Evolutionary conservation across 1,140 invertebrate species (phyloP), one percentile per base, ranked within the genome.

Genomic region (Mesaphorura yosii): DNA sequence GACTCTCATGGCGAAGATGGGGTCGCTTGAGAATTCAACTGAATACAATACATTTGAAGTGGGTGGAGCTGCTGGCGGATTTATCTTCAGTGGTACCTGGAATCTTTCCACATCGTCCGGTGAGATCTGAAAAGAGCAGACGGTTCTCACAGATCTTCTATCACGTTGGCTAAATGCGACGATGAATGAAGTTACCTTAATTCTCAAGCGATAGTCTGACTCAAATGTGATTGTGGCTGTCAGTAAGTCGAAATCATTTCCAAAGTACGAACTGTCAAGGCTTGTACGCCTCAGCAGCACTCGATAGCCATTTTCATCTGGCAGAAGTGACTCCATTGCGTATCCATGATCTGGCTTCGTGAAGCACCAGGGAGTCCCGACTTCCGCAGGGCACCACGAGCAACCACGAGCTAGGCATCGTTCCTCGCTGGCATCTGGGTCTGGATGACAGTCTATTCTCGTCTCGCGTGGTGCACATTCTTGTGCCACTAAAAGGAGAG

Each of bases 391-490:
- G 41, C 59, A 61, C 71, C 72, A 76, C 49, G 66, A 66, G 53
- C 74, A 76, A n/a, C 70, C 71, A 41, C 73, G 59, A 1, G 57
- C 56, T 20, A 59, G 26, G 60, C 73, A 75, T 14, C 39, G 45
- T 14, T 66, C 44, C 57, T 68, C 53, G 7, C 46, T 53, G 1
- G 66, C 63, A 22, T 58, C 59, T 20, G 53, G 42, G 34, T 69
- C 66, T 2, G 74, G 73, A 50, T 66, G 64, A 56, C 73, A 75
- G 57, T 75, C 72, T 38, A 72, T 57, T 31, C 55, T 57, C 23
- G 55, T 49, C 5, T 20, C 23, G 28, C 31, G 41, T 15, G 51
- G 53, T 28, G 40, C 45, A 44, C 49, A 49, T 40, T 48, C 20
- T 41, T 50, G 48, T 29, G 14, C n/a, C 10, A n/a, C n/a, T n/a